These are phyloP conservation scores for Aradophagus sp. DNA, from an alignment of 1,140 invertebrate species.

Conservation along the genomic window DNA sequence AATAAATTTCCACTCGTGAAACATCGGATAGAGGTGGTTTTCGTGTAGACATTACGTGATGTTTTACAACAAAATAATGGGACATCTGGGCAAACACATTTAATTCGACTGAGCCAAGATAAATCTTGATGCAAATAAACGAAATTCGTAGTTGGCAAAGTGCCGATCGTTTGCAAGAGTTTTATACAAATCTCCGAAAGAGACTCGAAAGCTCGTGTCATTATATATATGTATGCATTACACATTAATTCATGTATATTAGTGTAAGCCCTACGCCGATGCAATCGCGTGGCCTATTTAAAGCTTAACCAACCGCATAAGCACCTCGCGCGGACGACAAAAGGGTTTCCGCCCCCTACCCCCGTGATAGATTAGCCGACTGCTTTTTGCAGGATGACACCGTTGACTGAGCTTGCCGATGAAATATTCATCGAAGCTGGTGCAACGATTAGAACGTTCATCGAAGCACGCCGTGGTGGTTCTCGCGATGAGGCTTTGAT, in stretches of 20 bases:
- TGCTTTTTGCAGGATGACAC: too few relatives aligned
- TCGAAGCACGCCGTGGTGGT: too few relatives aligned
- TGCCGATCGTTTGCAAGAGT: slow-evolving; percentile 44
- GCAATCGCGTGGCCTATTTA: slow-evolving; percentile 57
- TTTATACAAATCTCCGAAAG: slow-evolving; percentile 18
- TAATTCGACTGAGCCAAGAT: slow-evolving; percentile 23
- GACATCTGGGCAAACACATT: slow-evolving; percentile 43
- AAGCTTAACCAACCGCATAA: slow-evolving; percentile 68
- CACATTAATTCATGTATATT: background rate
- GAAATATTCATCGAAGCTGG: too few relatives aligned
- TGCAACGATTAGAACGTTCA: too few relatives aligned
- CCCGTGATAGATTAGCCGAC: too few relatives aligned
- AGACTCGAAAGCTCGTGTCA: slow-evolving; percentile 14
- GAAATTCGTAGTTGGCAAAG: slow-evolving; percentile 43
- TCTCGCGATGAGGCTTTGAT: too few relatives aligned
- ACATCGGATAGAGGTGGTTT: too few relatives aligned
- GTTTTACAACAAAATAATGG: too few relatives aligned
- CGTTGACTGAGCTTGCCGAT: too few relatives aligned
- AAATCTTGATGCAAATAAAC: slow-evolving; percentile 49
- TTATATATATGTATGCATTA: slow-evolving; percentile 13
- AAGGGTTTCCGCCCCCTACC: slow-evolving; percentile 71
- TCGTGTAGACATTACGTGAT: too few relatives aligned
- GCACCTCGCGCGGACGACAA: slow-evolving; percentile 66
- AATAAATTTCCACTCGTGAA: too few relatives aligned
- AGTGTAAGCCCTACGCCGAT: slow-evolving; percentile 10